Conservation (phyloP, 1,140 invertebrate genomes). For the Papilio dardanus region DNA sequence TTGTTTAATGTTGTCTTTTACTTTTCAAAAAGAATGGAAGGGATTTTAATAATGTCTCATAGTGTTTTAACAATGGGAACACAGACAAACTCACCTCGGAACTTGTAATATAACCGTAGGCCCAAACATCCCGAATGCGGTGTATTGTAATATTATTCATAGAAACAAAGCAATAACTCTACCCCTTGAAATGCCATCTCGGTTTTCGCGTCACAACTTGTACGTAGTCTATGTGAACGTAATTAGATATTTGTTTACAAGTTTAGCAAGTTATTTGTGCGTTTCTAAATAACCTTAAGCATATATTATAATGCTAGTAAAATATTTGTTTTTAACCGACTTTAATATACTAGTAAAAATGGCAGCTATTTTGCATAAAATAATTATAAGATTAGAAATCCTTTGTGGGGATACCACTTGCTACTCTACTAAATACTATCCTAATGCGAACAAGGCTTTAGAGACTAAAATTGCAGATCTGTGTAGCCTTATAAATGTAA, state of each 20-base stretch:
- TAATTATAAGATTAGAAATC: too few species aligned
- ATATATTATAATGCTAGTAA: too few species aligned
- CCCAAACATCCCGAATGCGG: neutral
- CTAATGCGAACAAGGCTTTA: too few species aligned
- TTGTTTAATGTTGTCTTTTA: too few species aligned
- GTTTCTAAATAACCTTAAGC: neutral
- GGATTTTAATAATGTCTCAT: neutral
- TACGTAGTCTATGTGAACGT: neutral
- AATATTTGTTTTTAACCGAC: too few species aligned
- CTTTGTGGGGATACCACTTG: too few species aligned
- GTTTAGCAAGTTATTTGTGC: neutral
- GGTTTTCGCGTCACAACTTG: neutral
- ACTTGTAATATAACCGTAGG: neutral
- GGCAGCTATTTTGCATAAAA: too few species aligned
- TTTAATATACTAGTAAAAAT: too few species aligned
- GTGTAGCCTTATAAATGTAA: too few species aligned
- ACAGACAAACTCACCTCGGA: neutral
- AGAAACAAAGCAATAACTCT: slow-evolving; percentile 22
- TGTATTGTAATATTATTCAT: slow-evolving; percentile 29
- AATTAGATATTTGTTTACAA: neutral
- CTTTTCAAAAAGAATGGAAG: too few species aligned
- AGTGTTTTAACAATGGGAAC: neutral
- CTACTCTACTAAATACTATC: too few species aligned
- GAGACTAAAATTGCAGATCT: too few species aligned
- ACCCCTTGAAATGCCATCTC: neutral